phyloP scores from a whole-genome alignment of 2,888 invertebrate species.

The Helicoverpa assulta region DNA sequence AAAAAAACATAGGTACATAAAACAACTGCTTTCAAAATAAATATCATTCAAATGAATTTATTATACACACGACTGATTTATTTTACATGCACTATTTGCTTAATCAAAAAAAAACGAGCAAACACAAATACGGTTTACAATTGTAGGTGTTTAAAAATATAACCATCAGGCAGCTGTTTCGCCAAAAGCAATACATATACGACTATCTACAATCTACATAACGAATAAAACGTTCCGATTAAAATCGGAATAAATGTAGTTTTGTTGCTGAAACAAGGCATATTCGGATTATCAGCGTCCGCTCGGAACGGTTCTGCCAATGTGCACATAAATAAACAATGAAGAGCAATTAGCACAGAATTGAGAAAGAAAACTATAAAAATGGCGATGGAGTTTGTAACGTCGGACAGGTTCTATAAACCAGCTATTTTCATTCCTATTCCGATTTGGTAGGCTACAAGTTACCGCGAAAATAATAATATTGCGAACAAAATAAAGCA shows the following conservation, averaged over 20 bases:
- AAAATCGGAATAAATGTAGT: conserved; percentile 40
- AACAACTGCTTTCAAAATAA: too few species aligned
- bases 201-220: conserved; percentile 30
- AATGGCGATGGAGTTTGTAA: conserved; percentile 14
- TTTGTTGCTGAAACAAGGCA: conserved; percentile 40
- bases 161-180: conserved; percentile 4
- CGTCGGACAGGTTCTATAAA: not conserved
- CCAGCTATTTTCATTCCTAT: not conserved
- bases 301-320: conserved; percentile 27
- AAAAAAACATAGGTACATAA: too few species aligned
- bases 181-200: conserved; percentile 15
- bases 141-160: conserved; percentile 13
- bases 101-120: not conserved
- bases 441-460: not conserved
- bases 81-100: not conserved
- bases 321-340: conserved; percentile 32
- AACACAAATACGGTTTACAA: not conserved
- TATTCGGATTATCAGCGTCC: conserved; percentile 35
- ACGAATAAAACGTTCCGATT: conserved; percentile 37
- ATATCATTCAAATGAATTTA: too few species aligned
- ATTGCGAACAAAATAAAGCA: not conserved
- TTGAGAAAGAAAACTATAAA: conserved; percentile 15
- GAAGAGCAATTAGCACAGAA: conserved; percentile 28
- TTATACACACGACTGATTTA: not conserved
- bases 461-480: not conserved